Evolutionary conservation across 1,140 invertebrate species (phyloP), one percentile per base, ranked within the genome.

Genomic region (Heterodera carotae): DNA sequence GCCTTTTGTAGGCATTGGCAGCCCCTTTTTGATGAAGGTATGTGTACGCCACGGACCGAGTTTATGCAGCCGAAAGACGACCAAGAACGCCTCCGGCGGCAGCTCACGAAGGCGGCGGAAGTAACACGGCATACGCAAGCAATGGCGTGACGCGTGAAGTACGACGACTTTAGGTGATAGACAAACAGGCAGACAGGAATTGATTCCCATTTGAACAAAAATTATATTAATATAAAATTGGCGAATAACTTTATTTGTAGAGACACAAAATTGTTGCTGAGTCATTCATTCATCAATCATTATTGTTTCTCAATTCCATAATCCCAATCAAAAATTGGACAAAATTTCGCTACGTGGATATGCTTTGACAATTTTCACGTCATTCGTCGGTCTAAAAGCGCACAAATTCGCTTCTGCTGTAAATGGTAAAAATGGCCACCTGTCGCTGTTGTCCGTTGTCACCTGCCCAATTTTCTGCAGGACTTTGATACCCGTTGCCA

Each of bases 401-500:
- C 5, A 18, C 8, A 12, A 27, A 69, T 8, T 69, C 39, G 39
- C 39, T 12, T 43, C 12, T 12, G 39, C 39, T 43, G 39, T 43
- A 8, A 12, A 8, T 12, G 39, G 39, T 43, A 6, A 43, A n/a
- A 4, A 60, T n/a, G 64, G n/a, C 33, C 22, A 25, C 72, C 72
- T 59, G 22, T 77, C 76, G 56, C 48, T 77, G 53, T 72, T 76
- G 31, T 77, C 76, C 66, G 76, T 77, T 27, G 48, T 62, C n/a
- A 77, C 71, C 2, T 43, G 64, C 0, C 76, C 76, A 33, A 77
- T 60, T 18, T 76, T 77, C 59, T 77, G 76, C 18, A 77, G 15
- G 60, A 82, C 83, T 69, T 83, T 85, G 88, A 91, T 90, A n/a
- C 90, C 90, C 33, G 81, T 84, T 36, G 76, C 75, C 12, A 91